phyloP scores from a whole-genome alignment of 2,888 invertebrate genomes.

The Syritta pipiens region DNA sequence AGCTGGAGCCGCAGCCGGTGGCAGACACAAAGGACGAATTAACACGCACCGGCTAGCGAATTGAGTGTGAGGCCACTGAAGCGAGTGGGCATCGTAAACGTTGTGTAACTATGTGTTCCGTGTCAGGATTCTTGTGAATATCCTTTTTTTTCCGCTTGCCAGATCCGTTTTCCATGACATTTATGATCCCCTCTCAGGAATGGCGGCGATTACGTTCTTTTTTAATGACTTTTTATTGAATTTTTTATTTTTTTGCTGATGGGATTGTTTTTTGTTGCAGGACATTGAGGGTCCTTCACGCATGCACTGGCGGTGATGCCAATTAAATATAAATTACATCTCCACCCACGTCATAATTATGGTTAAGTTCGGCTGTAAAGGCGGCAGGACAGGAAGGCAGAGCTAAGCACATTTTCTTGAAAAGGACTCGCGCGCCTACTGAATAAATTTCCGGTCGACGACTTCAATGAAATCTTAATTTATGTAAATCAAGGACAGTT shows the following conservation, averaged over 20 bases:
- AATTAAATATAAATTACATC: conserved; percentile 52
- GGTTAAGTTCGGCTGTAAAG: neutral
- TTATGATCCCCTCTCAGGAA: conserved; percentile 43
- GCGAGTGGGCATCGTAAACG: conserved; percentile 30
- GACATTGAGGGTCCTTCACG: no score
- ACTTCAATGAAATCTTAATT: conserved; percentile 65
- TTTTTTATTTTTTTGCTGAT: no score
- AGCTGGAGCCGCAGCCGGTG: neutral
- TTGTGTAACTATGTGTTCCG: conserved; percentile 16
- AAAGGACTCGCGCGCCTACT: conserved; percentile 36
- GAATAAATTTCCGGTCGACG: conserved; percentile 64
- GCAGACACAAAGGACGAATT: conserved; percentile 47
- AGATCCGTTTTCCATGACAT: conserved; percentile 26
- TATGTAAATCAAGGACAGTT: conserved; percentile 51
- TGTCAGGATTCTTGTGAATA: conserved; percentile 18
- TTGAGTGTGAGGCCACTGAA: conserved; percentile 30
- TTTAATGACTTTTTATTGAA: conserved; percentile 64
- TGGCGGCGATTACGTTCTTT: conserved; percentile 45
- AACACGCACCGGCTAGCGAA: conserved; percentile 33
- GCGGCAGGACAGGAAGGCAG: conserved; percentile 7
- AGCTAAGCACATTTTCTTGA: conserved; percentile 40
- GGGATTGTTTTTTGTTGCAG: no score
- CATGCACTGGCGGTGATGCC: conserved; percentile 5
- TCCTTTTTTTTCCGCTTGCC: neutral
- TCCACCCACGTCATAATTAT: neutral